Evolutionary conservation across 2,888 invertebrate genomes (phyloP).

Genomic region (Leuctra nigra): DNA sequence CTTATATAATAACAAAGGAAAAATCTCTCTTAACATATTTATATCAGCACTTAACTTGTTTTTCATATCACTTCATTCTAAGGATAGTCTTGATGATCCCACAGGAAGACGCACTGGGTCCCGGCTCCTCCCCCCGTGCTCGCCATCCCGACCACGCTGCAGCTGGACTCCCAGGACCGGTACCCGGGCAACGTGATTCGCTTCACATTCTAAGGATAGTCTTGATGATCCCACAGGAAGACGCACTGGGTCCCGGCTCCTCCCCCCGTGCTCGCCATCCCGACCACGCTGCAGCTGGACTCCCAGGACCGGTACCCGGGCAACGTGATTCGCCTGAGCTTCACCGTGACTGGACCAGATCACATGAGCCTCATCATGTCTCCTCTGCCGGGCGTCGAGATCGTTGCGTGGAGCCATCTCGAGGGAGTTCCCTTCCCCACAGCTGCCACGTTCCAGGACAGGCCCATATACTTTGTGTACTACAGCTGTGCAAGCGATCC

Average conservation of each 20-base stretch:
- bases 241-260: conserved; percentile 55
- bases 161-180: conserved; percentile 41
- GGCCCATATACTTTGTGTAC: conserved; percentile 60
- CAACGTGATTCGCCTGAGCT: conserved; percentile 42
- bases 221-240: conserved; percentile 40
- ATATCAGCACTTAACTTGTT: no score
- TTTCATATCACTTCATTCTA: no score
- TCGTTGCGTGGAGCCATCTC: conserved; percentile 52
- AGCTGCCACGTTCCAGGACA: conserved; percentile 48
- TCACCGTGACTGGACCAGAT: conserved; percentile 54
- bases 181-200: conserved; percentile 39
- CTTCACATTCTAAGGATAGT: conserved; percentile 45
- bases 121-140: conserved; percentile 48
- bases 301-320: conserved; percentile 38
- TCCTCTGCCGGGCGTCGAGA: conserved; percentile 48
- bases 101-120: conserved; percentile 53
- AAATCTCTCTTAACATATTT: no score
- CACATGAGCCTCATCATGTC: conserved; percentile 60
- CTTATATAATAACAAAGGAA: no score
- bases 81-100: no score
- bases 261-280: conserved; percentile 44
- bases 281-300: conserved; percentile 44
- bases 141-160: conserved; percentile 44
- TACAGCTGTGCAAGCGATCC: conserved; percentile 56
- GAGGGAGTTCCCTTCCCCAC: conserved; percentile 47